Base-by-base conservation (phyloP, 2,113 vertebrate genomes). In the Esox niger region DNA sequence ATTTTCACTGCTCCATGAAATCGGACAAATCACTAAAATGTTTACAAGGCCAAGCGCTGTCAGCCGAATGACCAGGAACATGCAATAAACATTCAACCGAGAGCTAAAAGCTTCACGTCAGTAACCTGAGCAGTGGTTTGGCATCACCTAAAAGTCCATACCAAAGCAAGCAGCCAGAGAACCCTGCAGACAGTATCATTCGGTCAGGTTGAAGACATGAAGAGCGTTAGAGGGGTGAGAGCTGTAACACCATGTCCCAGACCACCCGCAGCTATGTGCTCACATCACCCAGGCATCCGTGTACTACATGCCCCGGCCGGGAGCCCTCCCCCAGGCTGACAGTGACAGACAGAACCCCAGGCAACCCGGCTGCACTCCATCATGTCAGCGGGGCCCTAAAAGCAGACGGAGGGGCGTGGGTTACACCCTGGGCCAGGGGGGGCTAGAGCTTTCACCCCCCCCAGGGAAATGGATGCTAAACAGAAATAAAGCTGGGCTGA, bases 311-410 rank as follows among this genome's bases (percentile, higher is more conserved):
- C 65, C 73, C 75, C 79, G 72, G 67, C 81, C 73, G 54, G 70
- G 62, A 67, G 71, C 73, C 74, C 47, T 47, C 76, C 73, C 57
- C 30, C 26, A 66, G 52, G 55, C 68, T 71, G 79, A 79, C 73
- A 80, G 71, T 85, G 82, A 87, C 72, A 73, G 74, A 86, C 43
- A 23, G 64, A 71, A 68, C 77, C 82, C 80, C 84, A 82, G 82
- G 66, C 76, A 68, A 73, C 71, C 58, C 57, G 74, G 78, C 69
- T 79, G 76, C 61, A 52, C 69, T 88, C 84, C 30, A 52, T 86
- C 83, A 79, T 86, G 86, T 88, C 88, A 87, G 84, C 82, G 68
- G 84, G 85, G 64, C 77, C 82, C 74, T 79, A 76, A 79, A 84
- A 71, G 75, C 65, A 8, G 56, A 66, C 43, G 46, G 64, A 63